A percentile compares a stretch with the other conserved stretches of the same genome.
Evolutionary conservation across 2,797 vertebrate species (phyloP).

Genomic region (Triplophysa yarkandensis): DNA sequence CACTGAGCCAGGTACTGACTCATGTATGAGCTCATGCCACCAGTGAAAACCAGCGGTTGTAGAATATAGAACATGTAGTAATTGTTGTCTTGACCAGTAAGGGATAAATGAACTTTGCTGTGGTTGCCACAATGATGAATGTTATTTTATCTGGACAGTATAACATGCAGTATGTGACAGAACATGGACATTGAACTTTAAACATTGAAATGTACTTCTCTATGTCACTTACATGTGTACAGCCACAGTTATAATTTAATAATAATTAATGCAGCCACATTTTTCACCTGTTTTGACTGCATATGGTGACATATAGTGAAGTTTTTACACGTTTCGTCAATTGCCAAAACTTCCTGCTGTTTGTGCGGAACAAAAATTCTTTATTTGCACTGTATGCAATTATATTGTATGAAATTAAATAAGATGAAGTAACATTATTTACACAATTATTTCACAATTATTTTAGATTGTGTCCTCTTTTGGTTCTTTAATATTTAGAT

Average conservation of each 20-base stretch:
- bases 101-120: constrained; percentile 22
- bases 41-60: constrained; percentile 54
- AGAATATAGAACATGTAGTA: constrained; percentile 59
- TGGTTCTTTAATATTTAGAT: too few species aligned
- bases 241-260: not conserved
- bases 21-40: constrained; percentile 74
- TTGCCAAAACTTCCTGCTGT: too few species aligned
- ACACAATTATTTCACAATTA: too few species aligned
- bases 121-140: constrained; percentile 47
- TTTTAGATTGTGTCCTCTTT: too few species aligned
- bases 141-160: not conserved
- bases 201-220: not conserved
- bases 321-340: too few species aligned
- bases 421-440: too few species aligned
- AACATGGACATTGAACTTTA: too few species aligned
- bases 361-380: too few species aligned
- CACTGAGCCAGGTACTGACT: constrained; percentile 78
- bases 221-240: not conserved
- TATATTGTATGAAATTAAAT: too few species aligned
- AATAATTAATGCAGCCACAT: not conserved
- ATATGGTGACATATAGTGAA: too few species aligned
- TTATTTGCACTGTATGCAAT: too few species aligned
- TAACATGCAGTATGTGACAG: not conserved
- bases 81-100: constrained; percentile 30
- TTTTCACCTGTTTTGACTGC: too few species aligned